These are phyloP conservation scores for Ophion ventricosus DNA, from an alignment of 2,888 invertebrate genomes.

Conservation along the genomic window DNA sequence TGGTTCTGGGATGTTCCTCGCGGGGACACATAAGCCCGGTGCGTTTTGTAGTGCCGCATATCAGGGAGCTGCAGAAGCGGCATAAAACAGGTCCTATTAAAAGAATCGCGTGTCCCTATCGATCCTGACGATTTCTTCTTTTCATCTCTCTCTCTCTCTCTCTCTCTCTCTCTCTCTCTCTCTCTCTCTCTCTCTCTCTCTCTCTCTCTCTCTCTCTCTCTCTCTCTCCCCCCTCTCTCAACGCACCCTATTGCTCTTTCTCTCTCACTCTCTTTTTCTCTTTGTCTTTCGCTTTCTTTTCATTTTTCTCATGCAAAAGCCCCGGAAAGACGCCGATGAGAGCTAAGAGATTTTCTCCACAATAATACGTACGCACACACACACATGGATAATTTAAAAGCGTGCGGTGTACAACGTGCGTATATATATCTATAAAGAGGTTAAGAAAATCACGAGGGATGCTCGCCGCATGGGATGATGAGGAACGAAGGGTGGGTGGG, in stretches of 20 bases:
- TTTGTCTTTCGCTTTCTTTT: not conserved
- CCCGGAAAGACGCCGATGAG: not conserved
- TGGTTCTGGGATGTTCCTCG: conserved; percentile 27
- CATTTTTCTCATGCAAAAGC: conserved; percentile 12
- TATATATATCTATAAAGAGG: not conserved
- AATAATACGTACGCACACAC: too few species aligned
- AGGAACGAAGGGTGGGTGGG: conserved; percentile 18
- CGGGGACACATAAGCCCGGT: conserved; percentile 12
- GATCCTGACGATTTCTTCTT: conserved; percentile 50
- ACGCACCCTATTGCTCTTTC: not conserved
- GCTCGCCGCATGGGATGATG: conserved; percentile 23
- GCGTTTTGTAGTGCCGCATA: conserved; percentile 37
- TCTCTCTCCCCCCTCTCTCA: not conserved
- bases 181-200: not conserved
- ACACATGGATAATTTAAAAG: conserved; percentile 1
- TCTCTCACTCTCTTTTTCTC: not conserved
- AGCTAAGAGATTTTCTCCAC: not conserved
- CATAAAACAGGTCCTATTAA: conserved; percentile 53
- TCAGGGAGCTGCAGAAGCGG: conserved; percentile 51
- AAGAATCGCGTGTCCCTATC: conserved; percentile 48
- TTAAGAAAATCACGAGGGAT: conserved; percentile 56
- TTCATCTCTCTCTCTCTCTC: not conserved
- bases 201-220: not conserved
- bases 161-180: not conserved
- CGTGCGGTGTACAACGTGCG: conserved; percentile 4